Evolutionary conservation across 2,113 vertebrate species (phyloP), one percentile per base, ranked within the genome.

Genomic region (Xiphias gladius): DNA sequence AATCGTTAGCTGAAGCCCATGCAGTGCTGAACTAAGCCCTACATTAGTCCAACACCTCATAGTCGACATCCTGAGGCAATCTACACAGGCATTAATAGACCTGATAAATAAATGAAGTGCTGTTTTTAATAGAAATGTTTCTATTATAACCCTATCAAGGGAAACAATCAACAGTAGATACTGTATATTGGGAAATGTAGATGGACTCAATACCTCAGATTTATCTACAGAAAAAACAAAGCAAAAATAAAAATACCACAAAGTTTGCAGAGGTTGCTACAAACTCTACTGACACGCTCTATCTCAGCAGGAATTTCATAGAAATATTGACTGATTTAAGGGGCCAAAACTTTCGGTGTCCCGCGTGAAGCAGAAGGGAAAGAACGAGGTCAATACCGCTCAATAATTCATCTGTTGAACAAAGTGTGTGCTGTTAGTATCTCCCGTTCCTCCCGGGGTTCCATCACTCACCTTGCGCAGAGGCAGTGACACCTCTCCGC

Each of bases 381-480:
- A 41, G 6, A 30, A 24, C 14, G 46, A 61, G 19, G 68, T 48
- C 62, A 58, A 16, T 13, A 22, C 26, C 8, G 35, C 9, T 48
- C 30, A 71, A 12, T 81, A 63, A 75, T 37, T 41, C 61, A 83
- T 76, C 32, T 72, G 50, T 69, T 82, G 67, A 79, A 22, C 50
- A 54, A 59, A 83, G 43, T 69, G 16, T 69, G 16, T 5, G 1
- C 61, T 6, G 78, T 72, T 62, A 39, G 28, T 64, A 1, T 59
- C n/a, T 11, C 19, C n/a, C 55, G 2, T 35, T 35, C 46, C 10
- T 24, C 22, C 10, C 20, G 11, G n/a, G 22, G 70, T 88, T n/a
- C 79, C 80, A 79, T 90, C 83, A 81, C 93, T 94, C 90, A 94
- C 93, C 93, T 93, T 88, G 85, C 76, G 77, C 87, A 83, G 86